Evolutionary conservation across 2,888 invertebrate species (phyloP), one percentile per base, ranked within the genome.

Genomic region (Lasioglossum malachurum): DNA sequence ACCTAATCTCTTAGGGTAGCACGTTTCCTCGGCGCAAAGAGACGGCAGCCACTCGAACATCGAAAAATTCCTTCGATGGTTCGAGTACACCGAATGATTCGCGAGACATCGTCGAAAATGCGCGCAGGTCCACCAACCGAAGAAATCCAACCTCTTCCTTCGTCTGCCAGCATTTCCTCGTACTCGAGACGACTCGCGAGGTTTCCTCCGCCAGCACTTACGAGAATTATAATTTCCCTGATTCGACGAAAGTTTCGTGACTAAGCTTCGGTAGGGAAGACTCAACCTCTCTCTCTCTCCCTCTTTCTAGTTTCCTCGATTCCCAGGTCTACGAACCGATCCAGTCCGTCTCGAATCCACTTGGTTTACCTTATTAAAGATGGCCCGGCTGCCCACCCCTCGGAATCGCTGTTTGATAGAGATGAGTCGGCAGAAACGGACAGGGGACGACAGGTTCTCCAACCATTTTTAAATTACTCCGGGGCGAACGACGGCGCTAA

Each of bases 151-250:
- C n/a, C n/a, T n/a, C n/a, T n/a, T 60, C 57, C 78, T 78, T 49
- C 46, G 67, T 31, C 73, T 14, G 73, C 14, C 44, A 16, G 57
- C 19, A 31, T 73, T 72, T n/a, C 46, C 27, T 31, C 44, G 53
- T 41, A 60, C 35, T 46, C 72, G 75, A 67, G 27, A 49, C 53
- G 60, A 73, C 49, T 60, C 60, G 49, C 69, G 49, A 78, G 75
- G 77, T 35, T 75, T 49, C 77, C 69, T 44, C n/a, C 71, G 64
- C 78, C 73, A 86, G 89, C 88, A 88, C 90, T 92, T 84, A 87
- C 82, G 80, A 86, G 90, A 90, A 91, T 92, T 90, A 90, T 91
- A 88, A 91, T 92, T 90, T 91, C 83, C 84, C 83, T 82, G 88
- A 91, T 92, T 92, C 88, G 87, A 86, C 82, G 82, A 87, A 88